Evolutionary conservation across 2,888 invertebrate genomes (phyloP).

Genomic region (Trichacis sp.): DNA sequence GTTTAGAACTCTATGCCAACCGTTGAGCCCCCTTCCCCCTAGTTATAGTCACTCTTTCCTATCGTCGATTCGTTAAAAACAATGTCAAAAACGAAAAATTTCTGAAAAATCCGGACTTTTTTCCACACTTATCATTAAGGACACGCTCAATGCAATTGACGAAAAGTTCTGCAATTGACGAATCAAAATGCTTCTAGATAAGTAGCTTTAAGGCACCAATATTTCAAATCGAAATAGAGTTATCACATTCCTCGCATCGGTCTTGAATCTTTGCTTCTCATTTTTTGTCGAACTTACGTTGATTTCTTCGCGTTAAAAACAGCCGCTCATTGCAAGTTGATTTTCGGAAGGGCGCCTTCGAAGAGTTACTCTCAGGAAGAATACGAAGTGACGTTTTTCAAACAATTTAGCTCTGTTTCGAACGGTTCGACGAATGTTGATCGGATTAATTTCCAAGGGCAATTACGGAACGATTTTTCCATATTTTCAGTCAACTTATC

Average conservation of each 20-base stretch:
- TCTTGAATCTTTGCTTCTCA: neutral
- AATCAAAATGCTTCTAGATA: slow-evolving; percentile 9
- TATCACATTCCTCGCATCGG: neutral
- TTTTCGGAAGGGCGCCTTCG: slow-evolving; percentile 35
- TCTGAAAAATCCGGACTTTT: no score
- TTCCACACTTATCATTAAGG: neutral
- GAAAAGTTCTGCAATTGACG: neutral
- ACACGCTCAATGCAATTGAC: neutral
- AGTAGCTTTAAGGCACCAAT: neutral
- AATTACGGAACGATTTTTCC: no score
- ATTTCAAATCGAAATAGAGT: neutral
- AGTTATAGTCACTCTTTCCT: slow-evolving; percentile 35
- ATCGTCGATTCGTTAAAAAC: slow-evolving; percentile 5
- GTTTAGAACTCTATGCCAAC: slow-evolving; percentile 69
- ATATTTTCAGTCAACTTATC: no score
- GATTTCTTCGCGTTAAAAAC: neutral
- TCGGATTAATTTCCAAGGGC: neutral
- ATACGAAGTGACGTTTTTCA: slow-evolving; percentile 6
- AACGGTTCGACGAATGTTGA: neutral
- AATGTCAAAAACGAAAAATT: no score
- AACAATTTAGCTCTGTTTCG: slow-evolving; percentile 4
- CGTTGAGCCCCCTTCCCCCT: slow-evolving; percentile 50
- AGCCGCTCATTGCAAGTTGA: slow-evolving; percentile 7
- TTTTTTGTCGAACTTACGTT: neutral
- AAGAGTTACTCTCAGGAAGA: slow-evolving; percentile 12